Percentiles rank a stretch among this genome's conserved stretches.
Conservation (phyloP, 2,797 vertebrate genomes). For the Zenarchopterus dispar region DNA sequence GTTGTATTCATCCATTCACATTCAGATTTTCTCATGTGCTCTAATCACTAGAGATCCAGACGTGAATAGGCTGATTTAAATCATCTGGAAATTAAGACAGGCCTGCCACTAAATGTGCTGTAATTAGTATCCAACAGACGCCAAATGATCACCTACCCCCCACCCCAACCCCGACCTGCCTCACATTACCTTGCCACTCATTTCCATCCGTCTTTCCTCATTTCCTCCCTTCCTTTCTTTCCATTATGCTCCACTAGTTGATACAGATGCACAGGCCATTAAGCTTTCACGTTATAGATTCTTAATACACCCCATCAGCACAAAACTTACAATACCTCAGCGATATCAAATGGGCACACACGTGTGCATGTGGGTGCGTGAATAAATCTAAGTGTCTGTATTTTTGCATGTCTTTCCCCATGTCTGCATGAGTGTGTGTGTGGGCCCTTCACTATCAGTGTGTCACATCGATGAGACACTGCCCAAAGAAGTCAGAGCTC, state of each 20-base stretch:
- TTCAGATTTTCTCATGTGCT: constrained; percentile 44
- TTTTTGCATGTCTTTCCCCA: constrained; percentile 27
- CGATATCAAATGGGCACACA: constrained; percentile 24
- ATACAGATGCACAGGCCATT: constrained; percentile 48
- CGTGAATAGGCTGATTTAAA: constrained; percentile 54
- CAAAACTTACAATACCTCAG: neutral
- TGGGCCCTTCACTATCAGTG: constrained; percentile 34
- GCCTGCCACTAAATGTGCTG: constrained; percentile 40
- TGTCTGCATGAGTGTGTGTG: constrained; percentile 23
- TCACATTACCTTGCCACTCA: constrained; percentile 18
- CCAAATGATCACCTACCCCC: constrained; percentile 40
- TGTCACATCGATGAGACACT: constrained; percentile 79
- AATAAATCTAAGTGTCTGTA: constrained; percentile 37
- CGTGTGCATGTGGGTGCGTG: constrained; percentile 25
- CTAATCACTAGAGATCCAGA: constrained; percentile 46
- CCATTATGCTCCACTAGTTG: constrained; percentile 17
- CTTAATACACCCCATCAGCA: constrained; percentile 23
- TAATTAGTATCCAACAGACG: constrained; percentile 54
- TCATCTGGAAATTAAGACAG: constrained; percentile 32
- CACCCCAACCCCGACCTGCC: constrained; percentile 40
- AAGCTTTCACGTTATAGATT: constrained; percentile 40
- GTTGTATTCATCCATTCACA: constrained; percentile 39
- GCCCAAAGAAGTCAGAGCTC: constrained; percentile 50
- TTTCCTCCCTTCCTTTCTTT: constrained; percentile 36
- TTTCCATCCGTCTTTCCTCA: constrained; percentile 18